Percentiles rank a stretch among this genome's conserved stretches.
Evolutionary conservation across 2,797 vertebrate species (phyloP).

Genomic region (Thripadectes ignobilis): DNA sequence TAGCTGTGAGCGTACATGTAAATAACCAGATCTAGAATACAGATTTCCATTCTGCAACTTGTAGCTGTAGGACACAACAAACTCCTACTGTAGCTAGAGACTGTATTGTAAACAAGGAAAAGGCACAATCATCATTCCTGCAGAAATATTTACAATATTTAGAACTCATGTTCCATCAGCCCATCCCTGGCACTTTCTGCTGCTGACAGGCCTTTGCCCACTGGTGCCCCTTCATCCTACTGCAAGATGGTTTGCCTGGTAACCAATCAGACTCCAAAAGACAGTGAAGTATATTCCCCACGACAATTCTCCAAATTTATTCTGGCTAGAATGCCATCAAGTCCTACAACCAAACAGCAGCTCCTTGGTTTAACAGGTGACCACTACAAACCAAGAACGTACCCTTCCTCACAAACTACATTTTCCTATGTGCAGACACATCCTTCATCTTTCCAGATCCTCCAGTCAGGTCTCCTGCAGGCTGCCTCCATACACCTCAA

Average conservation of each 20-base stretch:
- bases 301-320: not conserved
- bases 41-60: not conserved
- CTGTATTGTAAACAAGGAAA: not conserved
- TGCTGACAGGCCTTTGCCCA: not conserved
- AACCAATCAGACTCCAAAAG: not conserved
- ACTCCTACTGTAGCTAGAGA: not conserved
- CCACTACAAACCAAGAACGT: fast-evolving
- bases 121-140: not conserved
- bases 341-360: not conserved
- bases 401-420: not conserved
- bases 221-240: too few relatives aligned
- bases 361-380: not conserved
- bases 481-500: not conserved
- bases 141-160: not conserved
- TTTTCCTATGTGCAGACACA: not conserved
- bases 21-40: not conserved
- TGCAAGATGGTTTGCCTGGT: not conserved
- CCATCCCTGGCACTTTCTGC: not conserved
- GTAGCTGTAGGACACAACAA: not conserved
- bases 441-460: not conserved
- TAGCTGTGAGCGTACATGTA: not conserved
- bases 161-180: not conserved
- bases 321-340: not conserved
- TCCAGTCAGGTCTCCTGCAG: not conserved
- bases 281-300: not conserved